These are phyloP conservation scores for Trachelipus rathkii DNA, from an alignment of 1,140 invertebrate species.

Conservation along the genomic window DNA sequence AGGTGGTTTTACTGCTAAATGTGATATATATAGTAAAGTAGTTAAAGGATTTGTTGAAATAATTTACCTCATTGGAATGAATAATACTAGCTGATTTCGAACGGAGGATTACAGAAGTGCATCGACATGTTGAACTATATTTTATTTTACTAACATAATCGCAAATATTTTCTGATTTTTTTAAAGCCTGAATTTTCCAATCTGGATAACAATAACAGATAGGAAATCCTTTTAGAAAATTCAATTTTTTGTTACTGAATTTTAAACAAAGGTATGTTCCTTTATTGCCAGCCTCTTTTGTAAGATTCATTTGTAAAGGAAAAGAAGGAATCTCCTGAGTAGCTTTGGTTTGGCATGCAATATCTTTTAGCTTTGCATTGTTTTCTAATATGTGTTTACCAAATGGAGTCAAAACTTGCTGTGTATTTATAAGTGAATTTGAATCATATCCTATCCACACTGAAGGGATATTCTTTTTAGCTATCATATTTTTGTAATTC, in stretches of 20 bases:
- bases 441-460: neutral
- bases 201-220: neutral
- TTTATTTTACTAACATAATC: neutral
- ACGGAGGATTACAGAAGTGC: neutral
- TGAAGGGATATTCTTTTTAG: neutral
- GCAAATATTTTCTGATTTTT: neutral
- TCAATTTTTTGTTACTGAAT: neutral
- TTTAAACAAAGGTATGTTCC: neutral
- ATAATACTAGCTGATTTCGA: neutral
- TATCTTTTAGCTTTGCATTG: neutral
- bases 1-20: no score
- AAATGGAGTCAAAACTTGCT: neutral
- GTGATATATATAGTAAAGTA: no score
- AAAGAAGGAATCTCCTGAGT: neutral
- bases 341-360: neutral
- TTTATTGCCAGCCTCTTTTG: neutral
- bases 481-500: neutral
- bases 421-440: neutral
- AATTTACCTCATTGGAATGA: neutral
- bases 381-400: neutral
- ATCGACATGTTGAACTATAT: neutral
- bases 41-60: no score
- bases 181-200: no score
- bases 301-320: neutral
- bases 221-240: neutral